These are phyloP conservation scores for Salmo trutta DNA, from an alignment of 2,797 vertebrate genomes.

Conservation along the genomic window DNA sequence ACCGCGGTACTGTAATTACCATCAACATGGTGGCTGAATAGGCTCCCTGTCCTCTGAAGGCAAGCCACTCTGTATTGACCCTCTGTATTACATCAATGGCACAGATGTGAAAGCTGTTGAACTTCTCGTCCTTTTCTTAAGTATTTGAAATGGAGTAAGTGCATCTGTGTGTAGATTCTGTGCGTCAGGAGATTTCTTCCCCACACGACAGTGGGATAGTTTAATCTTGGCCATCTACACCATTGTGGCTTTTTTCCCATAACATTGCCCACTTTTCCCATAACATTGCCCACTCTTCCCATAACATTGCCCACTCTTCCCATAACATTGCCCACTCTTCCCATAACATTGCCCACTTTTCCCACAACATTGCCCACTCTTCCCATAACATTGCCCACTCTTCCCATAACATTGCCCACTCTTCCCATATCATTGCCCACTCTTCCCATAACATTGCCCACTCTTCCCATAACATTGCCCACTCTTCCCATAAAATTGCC, in stretches of 20 bases:
- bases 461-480: constrained; percentile 1
- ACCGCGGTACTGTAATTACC: too few relatives aligned
- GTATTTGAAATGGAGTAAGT: not conserved
- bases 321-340: not conserved
- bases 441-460: not conserved
- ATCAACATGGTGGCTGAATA: too few relatives aligned
- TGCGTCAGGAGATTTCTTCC: not conserved
- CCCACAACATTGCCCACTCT: not conserved
- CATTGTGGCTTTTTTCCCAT: constrained; percentile 7
- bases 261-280: not conserved
- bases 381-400: too few relatives aligned
- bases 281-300: not conserved
- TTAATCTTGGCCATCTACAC: not conserved
- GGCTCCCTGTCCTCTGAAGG: too few relatives aligned
- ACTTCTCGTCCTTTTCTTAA: not conserved
- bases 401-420: not conserved
- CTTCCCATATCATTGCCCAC: not conserved
- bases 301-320: too few relatives aligned
- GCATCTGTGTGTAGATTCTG: not conserved
- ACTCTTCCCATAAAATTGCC: not conserved
- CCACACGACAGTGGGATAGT: not conserved
- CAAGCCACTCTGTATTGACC: too few relatives aligned
- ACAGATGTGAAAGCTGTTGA: not conserved
- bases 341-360: too few relatives aligned
- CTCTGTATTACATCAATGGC: too few relatives aligned